These are phyloP conservation scores for Sciurus vulgaris DNA, from an alignment of 2,797 vertebrate genomes.

Conservation along the genomic window DNA sequence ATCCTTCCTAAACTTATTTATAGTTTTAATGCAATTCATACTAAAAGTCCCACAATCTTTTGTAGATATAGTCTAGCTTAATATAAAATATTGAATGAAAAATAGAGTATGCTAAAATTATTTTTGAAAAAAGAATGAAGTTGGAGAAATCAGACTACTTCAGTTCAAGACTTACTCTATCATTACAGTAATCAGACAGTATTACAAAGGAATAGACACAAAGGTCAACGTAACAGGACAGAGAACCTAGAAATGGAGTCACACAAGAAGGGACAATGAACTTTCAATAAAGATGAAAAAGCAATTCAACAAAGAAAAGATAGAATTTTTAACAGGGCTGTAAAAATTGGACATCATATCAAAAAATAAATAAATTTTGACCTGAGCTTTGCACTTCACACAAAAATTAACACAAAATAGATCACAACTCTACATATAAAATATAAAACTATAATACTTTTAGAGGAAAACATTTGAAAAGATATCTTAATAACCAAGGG, in stretches of 20 bases:
- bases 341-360: neutral
- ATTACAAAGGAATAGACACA: neutral
- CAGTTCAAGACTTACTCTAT: neutral
- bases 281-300: too few relatives aligned
- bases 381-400: neutral
- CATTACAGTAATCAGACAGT: neutral
- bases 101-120: neutral
- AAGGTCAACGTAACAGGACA: neutral
- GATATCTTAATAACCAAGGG: neutral
- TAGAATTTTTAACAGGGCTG: neutral
- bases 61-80: neutral
- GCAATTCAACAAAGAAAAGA: neutral
- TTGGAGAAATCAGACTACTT: neutral
- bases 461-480: neutral
- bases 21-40: neutral
- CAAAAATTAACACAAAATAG: slow-evolving; percentile 20
- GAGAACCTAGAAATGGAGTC: neutral
- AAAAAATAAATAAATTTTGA: neutral
- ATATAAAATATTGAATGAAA: slow-evolving; percentile 1
- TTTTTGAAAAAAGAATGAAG: neutral
- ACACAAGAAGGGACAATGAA: too few relatives aligned
- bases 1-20: neutral
- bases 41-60: neutral
- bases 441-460: slow-evolving; percentile 6
- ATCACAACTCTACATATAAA: neutral